phyloP scores from a whole-genome alignment of 1,140 invertebrate species.

The Druon quercuslanigerum region DNA sequence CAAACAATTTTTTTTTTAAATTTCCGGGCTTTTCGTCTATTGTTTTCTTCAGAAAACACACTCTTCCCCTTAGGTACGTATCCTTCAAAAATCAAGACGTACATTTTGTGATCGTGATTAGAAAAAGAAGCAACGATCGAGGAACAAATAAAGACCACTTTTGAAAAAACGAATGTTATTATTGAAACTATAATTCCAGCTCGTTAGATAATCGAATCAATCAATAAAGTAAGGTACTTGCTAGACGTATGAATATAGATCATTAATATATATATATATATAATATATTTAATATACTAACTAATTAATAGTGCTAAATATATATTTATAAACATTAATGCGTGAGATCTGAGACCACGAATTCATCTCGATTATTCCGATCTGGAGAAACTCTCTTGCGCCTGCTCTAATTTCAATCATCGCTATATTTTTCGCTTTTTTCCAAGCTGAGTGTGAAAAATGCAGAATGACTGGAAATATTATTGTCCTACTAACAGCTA shows the following conservation, averaged over 20 bases:
- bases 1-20: not conserved
- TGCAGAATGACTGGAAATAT: conserved; percentile 32
- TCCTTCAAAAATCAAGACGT: conserved; percentile 16
- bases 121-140: not conserved
- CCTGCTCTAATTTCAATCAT: conserved; percentile 53
- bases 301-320: conserved; percentile 45
- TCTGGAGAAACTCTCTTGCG: conserved; percentile 58
- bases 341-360: conserved; percentile 73
- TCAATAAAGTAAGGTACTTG: conserved; percentile 24
- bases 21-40: not conserved
- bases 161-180: not conserved
- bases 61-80: conserved; percentile 14
- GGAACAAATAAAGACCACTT: not conserved
- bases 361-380: conserved; percentile 66
- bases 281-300: not conserved
- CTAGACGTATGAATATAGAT: conserved; percentile 23
- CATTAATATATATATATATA: not conserved
- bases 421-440: conserved; percentile 53
- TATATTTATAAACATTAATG: conserved; percentile 67
- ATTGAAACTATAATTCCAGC: not conserved
- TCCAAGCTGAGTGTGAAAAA: conserved; percentile 43
- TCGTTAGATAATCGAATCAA: conserved; percentile 2
- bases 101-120: not conserved
- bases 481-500: conserved; percentile 29
- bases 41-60: not conserved